Evolutionary conservation across 2,888 invertebrate species (phyloP).

Genomic region (Lordiphosa andalusiaca): DNA sequence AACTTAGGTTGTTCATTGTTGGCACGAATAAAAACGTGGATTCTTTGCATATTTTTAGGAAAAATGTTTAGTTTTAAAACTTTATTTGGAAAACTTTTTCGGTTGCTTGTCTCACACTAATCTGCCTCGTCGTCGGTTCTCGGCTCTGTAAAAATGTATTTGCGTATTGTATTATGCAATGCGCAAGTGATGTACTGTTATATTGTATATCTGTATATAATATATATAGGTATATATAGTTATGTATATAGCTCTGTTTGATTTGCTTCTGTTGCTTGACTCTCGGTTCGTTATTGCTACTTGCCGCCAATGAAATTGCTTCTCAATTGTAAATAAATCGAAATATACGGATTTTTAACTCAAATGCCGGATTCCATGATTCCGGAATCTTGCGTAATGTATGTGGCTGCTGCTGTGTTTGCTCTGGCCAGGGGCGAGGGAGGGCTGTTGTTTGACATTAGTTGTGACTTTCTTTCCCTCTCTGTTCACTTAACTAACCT

Average conservation of each 20-base stretch:
- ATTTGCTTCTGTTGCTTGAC: constrained; percentile 68
- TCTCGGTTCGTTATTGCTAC: constrained; percentile 27
- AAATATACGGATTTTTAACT: too few species aligned
- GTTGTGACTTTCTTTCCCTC: constrained; percentile 36
- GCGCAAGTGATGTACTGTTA: constrained; percentile 56
- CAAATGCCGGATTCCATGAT: neutral
- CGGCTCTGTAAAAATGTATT: constrained; percentile 74
- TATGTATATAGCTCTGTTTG: constrained; percentile 66
- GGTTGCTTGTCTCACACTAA: constrained; percentile 46
- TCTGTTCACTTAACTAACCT: constrained; percentile 45
- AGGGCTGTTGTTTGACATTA: constrained; percentile 32
- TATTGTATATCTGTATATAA: constrained; percentile 55
- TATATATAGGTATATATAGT: constrained; percentile 50
- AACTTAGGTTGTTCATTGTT: constrained; percentile 3
- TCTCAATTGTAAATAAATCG: constrained; percentile 1
- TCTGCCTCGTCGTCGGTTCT: constrained; percentile 30
- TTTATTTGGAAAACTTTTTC: constrained; percentile 78
- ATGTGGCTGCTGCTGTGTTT: constrained; percentile 23
- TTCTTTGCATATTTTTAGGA: constrained; percentile 57
- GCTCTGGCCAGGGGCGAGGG: constrained; percentile 4
- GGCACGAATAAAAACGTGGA: constrained; percentile 26
- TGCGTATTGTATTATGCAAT: constrained; percentile 55
- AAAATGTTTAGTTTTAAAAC: constrained; percentile 75
- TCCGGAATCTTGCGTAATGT: constrained; percentile 2
- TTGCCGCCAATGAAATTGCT: constrained; percentile 15